A percentile compares a stretch with the other conserved stretches of the same genome.
Conservation (phyloP, 1,140 invertebrate genomes). For the Patella vulgata region DNA sequence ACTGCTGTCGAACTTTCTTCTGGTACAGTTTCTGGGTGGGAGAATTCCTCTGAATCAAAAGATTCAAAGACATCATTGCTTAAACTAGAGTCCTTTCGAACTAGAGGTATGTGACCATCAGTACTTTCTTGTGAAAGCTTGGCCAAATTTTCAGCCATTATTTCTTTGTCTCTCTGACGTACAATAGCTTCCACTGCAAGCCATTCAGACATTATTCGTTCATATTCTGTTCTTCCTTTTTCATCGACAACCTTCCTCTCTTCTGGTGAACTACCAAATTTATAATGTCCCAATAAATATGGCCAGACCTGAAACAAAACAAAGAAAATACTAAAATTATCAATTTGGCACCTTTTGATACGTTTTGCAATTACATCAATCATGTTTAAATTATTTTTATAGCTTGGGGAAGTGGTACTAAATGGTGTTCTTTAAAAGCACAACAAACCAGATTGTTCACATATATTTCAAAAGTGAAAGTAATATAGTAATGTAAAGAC, state of each 20-base stretch:
- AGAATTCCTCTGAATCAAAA: constrained; percentile 62
- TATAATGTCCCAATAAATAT: constrained; percentile 87
- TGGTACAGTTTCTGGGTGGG: constrained; percentile 61
- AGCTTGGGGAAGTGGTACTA: neutral
- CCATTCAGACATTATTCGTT: constrained; percentile 94
- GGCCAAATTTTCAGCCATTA: constrained; percentile 73
- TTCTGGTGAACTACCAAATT: constrained; percentile 79
- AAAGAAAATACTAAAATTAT: constrained; percentile 5
- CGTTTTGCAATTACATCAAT: neutral
- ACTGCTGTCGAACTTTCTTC: constrained; percentile 62
- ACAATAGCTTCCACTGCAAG: constrained; percentile 92
- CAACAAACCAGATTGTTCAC: too few relatives aligned
- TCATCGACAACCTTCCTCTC: constrained; percentile 77
- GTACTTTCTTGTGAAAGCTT: constrained; percentile 71
- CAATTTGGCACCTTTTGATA: neutral
- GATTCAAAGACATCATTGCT: constrained; percentile 73
- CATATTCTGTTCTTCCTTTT: constrained; percentile 78
- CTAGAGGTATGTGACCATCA: constrained; percentile 66
- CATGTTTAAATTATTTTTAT: neutral
- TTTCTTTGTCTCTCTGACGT: constrained; percentile 81
- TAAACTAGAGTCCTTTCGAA: constrained; percentile 66
- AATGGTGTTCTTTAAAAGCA: too few relatives aligned
- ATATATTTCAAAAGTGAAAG: too few relatives aligned
- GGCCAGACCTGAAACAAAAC: constrained; percentile 80
- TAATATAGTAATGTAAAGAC: too few relatives aligned